Conservation (phyloP, 1,140 invertebrate species). For the Aphaenogaster rudis region DNA sequence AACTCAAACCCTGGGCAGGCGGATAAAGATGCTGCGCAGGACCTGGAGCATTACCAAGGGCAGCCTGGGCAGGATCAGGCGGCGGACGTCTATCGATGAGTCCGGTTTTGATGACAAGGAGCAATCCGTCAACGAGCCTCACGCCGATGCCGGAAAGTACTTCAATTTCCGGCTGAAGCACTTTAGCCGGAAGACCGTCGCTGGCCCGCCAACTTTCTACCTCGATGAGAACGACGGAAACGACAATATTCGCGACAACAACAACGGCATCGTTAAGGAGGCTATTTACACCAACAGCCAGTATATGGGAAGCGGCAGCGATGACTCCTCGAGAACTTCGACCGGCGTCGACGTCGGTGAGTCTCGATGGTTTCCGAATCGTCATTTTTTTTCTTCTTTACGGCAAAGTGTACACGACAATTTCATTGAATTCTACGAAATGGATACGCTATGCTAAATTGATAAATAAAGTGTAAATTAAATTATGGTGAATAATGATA, state of each 20-base stretch:
- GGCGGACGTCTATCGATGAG: conserved; percentile 74
- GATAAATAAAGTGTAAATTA: not conserved
- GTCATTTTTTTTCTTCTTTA: not conserved
- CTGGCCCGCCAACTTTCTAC: conserved; percentile 82
- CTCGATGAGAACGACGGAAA: conserved; percentile 72
- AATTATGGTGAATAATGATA: not conserved
- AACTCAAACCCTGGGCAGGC: conserved; percentile 80
- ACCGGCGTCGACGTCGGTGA: conserved; percentile 38
- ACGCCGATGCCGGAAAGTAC: conserved; percentile 73
- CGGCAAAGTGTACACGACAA: not conserved
- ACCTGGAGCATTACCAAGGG: conserved; percentile 86
- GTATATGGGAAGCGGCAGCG: conserved; percentile 70
- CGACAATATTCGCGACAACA: conserved; percentile 59
- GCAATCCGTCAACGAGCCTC: conserved; percentile 69
- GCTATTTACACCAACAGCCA: conserved; percentile 77
- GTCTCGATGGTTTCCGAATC: not conserved
- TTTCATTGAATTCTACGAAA: not conserved
- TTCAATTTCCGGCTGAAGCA: conserved; percentile 82
- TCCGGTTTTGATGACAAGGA: conserved; percentile 66
- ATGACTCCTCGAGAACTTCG: conserved; percentile 66
- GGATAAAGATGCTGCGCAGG: conserved; percentile 83
- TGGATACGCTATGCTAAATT: not conserved
- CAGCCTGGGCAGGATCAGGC: conserved; percentile 82
- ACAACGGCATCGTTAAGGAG: conserved; percentile 71
- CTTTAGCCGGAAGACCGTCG: conserved; percentile 75